Conservation (phyloP, 2,888 invertebrate genomes). For the Falcaria lacertinaria region DNA sequence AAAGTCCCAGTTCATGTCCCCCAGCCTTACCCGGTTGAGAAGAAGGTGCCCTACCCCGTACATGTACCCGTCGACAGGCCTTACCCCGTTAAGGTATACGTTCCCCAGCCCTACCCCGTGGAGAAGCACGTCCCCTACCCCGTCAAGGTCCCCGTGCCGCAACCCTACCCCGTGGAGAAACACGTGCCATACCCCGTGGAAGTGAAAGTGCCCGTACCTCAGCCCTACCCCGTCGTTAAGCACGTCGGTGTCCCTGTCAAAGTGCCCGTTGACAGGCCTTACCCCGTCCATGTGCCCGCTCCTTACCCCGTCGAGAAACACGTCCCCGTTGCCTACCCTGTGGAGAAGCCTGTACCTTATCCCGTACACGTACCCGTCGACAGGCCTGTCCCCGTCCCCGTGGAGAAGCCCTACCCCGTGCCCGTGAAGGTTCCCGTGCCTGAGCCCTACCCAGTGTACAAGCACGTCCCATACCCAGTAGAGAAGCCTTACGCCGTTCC, state of each 20-base stretch:
- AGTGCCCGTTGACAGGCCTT: slow-evolving; percentile 84
- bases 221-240: slow-evolving; percentile 85
- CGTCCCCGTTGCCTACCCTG: slow-evolving; percentile 81
- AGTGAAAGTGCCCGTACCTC: slow-evolving; percentile 87
- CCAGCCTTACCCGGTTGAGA: slow-evolving; percentile 88
- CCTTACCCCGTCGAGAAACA: slow-evolving; percentile 82
- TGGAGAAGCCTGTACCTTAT: slow-evolving; percentile 82
- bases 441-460: slow-evolving; percentile 82
- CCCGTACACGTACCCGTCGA: slow-evolving; percentile 82
- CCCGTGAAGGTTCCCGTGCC: slow-evolving; percentile 80
- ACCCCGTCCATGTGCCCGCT: slow-evolving; percentile 83
- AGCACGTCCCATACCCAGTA: slow-evolving; percentile 81
- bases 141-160: slow-evolving; percentile 87
- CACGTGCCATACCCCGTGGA: slow-evolving; percentile 85
- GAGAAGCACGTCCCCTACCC: slow-evolving; percentile 87
- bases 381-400: slow-evolving; percentile 80
- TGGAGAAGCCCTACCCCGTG: slow-evolving; percentile 72
- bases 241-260: slow-evolving; percentile 83
- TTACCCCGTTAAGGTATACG: slow-evolving; percentile 87
- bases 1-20: slow-evolving; percentile 89
- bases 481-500: slow-evolving; percentile 83
- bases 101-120: slow-evolving; percentile 89
- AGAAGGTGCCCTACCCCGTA: slow-evolving; percentile 85
- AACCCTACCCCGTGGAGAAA: slow-evolving; percentile 89
- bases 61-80: slow-evolving; percentile 87